Base-by-base conservation (phyloP, 2,113 vertebrate genomes). In the Lipophrys pholis region DNA sequence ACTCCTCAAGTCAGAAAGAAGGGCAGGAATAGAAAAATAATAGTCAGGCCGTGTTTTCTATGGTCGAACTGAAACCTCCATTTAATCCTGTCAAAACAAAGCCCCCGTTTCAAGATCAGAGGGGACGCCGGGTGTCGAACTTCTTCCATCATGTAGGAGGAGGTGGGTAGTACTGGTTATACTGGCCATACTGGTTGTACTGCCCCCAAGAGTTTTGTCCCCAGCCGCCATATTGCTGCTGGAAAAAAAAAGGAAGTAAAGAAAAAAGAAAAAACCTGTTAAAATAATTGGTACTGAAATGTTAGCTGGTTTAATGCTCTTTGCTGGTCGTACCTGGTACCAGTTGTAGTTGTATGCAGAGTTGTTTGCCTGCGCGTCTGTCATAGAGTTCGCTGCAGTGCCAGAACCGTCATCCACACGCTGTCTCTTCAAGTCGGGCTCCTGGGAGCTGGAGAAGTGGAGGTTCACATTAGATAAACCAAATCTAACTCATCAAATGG, bases 121-220 rank as follows among this genome's bases (percentile, higher is more conserved):
- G 76, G 53, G 76, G 81, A 90, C 71, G 76, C 51, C 16, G 30
- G 76, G 68, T 67, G 59, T 80, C 78, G 42, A 58, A 89, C 87
- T 88, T 68, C 48, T 21, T 76, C 79, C 16, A 94, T 99, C 95
- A 99, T 82, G 97, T 98, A 0, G 96, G 95, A 76, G 97, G 95
- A 40, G 96, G 95, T 1, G 97, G 96, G 75, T 99, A 99, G 95
- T 99, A 99, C 86, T 99, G 97, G 90, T 96, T 97, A 3, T 99
- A 99, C 86, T 92, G 90, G 74, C 66, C 86, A 46, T 94, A 94
- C 7, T 94, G 93, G 75, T 88, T 85, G 68, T 94, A 94, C 78
- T 94, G 93, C 3, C 96, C 97, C 98, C 98, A 99, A 1, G 95
- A 94, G 50, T 96, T 98, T 87, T 97, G 96, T 71, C 91, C 91